A percentile compares a stretch with the other conserved stretches of the same genome.
Conservation (phyloP, 2,888 invertebrate species). For the Cheilosia pagana region DNA sequence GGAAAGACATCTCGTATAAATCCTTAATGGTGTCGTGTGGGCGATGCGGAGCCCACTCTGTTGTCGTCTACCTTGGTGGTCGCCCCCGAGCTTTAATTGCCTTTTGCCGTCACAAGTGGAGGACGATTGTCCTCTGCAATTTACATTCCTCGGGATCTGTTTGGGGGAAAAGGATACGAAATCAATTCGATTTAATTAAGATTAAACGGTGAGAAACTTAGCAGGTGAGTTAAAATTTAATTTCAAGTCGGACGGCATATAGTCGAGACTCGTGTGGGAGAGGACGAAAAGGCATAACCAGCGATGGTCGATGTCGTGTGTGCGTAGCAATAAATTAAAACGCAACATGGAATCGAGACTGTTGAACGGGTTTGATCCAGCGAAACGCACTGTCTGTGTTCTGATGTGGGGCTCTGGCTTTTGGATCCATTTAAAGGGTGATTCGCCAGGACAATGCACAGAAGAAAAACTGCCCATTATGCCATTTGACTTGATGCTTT, state of each 20-base stretch:
- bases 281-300: slow-evolving; percentile 5
- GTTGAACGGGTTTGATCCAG: slow-evolving; percentile 2
- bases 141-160: slow-evolving; percentile 47
- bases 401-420: not conserved
- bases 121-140: slow-evolving; percentile 59
- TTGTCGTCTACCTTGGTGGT: slow-evolving; percentile 59
- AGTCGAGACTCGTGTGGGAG: not conserved
- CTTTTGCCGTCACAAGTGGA: slow-evolving; percentile 68
- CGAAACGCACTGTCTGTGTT: not conserved
- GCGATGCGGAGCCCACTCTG: slow-evolving; percentile 43
- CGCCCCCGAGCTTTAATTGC: slow-evolving; percentile 61
- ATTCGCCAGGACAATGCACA: not conserved
- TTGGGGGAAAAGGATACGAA: slow-evolving; percentile 55
- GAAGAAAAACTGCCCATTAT: not conserved
- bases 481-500: not conserved
- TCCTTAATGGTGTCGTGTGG: slow-evolving; percentile 72
- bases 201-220: slow-evolving; percentile 77
- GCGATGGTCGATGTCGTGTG: slow-evolving; percentile 6
- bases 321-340: slow-evolving; percentile 76
- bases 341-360: slow-evolving; percentile 65
- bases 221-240: slow-evolving; percentile 77
- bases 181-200: slow-evolving; percentile 78
- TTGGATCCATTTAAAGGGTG: not conserved
- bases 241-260: slow-evolving; percentile 54
- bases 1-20: slow-evolving; percentile 68